Percentiles rank a stretch among this genome's conserved stretches.
Conservation (phyloP, 1,140 invertebrate genomes). For the Lanistes nyassanus region DNA sequence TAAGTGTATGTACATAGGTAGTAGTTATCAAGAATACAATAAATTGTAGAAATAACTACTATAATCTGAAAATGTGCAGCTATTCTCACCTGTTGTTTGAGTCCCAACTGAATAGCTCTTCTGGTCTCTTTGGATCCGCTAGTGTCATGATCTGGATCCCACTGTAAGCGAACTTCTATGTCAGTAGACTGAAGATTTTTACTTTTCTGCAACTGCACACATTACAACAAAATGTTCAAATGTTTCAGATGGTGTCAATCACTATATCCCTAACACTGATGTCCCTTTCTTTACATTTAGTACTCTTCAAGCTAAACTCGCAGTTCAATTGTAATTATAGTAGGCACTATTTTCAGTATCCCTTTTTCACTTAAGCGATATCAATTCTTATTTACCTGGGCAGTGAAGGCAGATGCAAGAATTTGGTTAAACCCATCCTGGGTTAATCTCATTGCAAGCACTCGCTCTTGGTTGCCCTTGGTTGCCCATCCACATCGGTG, state of each 20-base stretch:
- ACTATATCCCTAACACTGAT: not conserved
- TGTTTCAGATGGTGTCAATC: not conserved
- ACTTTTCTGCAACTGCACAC: conserved; percentile 37
- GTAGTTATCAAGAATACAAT: no score
- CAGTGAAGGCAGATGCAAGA: conserved; percentile 41
- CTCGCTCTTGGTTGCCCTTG: conserved; percentile 56
- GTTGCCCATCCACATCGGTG: conserved; percentile 63
- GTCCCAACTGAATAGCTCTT: conserved; percentile 62
- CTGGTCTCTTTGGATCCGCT: conserved; percentile 43
- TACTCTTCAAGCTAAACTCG: not conserved
- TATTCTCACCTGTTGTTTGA: conserved; percentile 51
- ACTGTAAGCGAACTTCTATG: conserved; percentile 57
- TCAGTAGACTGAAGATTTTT: conserved; percentile 28
- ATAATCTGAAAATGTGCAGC: not conserved
- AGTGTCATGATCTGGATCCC: conserved; percentile 64
- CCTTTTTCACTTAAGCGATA: no score
- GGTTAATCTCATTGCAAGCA: conserved; percentile 58
- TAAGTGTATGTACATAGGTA: no score
- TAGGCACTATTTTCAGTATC: not conserved
- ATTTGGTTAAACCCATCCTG: conserved; percentile 54
- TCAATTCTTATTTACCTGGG: conserved; percentile 28
- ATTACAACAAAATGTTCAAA: not conserved
- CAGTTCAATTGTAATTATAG: not conserved
- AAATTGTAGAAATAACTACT: not conserved
- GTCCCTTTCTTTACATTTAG: not conserved